Evolutionary conservation across 2,888 invertebrate genomes (phyloP), one percentile per base, ranked within the genome.

Genomic region (Hydraecia micacea): DNA sequence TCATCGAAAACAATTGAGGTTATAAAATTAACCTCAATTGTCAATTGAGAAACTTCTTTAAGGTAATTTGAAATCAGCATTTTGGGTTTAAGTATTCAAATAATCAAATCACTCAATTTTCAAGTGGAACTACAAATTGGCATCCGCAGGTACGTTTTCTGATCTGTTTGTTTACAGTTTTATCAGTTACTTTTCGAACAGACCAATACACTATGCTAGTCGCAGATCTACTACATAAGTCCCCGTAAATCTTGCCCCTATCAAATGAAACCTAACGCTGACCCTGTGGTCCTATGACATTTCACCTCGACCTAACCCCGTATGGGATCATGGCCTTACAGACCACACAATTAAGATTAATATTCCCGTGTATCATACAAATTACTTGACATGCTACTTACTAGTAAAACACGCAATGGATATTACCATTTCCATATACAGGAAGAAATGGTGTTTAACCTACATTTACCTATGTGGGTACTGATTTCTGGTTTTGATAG

Each of bases 261-360:
- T 69, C 66, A 77, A 81, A 81, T 66, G 83, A 83, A 83, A 83
- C 83, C 32, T n/a, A 52, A 81, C 9, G 25, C 78, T 83, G 52
- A 32, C 65, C 78, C 80, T 46, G 7, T 49, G n/a, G 15, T 69
- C 15, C 62, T 73, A n/a, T 49, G 84, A 79, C 84, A 52, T 69
- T 73, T 79, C 73, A 81, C 79, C 81, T 69, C 11, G 13, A 69
- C 73, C 62, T 21, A 65, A n/a, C 68, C 36, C 65, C 15, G 18
- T 46, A 74, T 3, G 52, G 60, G 73, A 81, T 81, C 79, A 60
- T 69, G 63, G 36, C 79, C 65, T 66, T 13, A 32, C 32, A 67
- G 28, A 0, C 77, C 68, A 82, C 63, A 83, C 46, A 60, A 49
- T n/a, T 83, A 74, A 79, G 73, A 79, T 65, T 84, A 73, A 79